These are phyloP conservation scores for Campylorhamphus procurvoides DNA, from an alignment of 2,113 vertebrate genomes.

Conservation along the genomic window DNA sequence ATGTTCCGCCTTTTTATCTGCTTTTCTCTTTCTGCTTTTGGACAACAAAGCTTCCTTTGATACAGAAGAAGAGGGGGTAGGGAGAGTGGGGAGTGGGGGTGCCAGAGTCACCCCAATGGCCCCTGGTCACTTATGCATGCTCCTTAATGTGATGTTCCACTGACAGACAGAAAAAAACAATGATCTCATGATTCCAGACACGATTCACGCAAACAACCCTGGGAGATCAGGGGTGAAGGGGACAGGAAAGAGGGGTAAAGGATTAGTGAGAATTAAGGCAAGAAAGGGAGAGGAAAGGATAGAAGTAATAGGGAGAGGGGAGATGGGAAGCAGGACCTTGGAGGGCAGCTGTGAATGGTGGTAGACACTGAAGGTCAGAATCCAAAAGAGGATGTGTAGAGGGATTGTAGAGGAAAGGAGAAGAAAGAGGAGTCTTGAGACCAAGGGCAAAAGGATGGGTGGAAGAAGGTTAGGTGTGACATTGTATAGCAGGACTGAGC, in stretches of 20 bases:
- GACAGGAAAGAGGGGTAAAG: conserved; percentile 7
- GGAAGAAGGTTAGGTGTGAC: neutral
- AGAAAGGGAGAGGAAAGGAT: neutral
- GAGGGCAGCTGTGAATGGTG: neutral
- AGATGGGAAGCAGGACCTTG: neutral
- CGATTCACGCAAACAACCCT: conserved; percentile 24
- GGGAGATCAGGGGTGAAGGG: neutral
- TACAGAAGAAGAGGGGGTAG: conserved; percentile 28
- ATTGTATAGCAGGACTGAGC: neutral
- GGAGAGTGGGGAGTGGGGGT: conserved; percentile 44
- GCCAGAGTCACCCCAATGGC: conserved; percentile 63
- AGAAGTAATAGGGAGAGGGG: neutral
- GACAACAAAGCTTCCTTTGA: conserved; percentile 75
- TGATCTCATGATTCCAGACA: conserved; percentile 70
- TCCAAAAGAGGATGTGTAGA: neutral
- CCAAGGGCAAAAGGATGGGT: neutral
- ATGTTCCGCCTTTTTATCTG: conserved; percentile 76
- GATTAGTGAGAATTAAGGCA: neutral
- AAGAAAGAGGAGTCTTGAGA: neutral
- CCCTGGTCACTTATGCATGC: conserved; percentile 58
- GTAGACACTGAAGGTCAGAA: neutral
- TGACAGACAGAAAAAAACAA: conserved; percentile 41
- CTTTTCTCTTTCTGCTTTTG: conserved; percentile 70
- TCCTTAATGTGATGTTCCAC: conserved; percentile 70
- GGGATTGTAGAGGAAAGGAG: neutral